These are phyloP conservation scores for Archivesica marissinica DNA, from an alignment of 1,140 invertebrate species.

Conservation along the genomic window DNA sequence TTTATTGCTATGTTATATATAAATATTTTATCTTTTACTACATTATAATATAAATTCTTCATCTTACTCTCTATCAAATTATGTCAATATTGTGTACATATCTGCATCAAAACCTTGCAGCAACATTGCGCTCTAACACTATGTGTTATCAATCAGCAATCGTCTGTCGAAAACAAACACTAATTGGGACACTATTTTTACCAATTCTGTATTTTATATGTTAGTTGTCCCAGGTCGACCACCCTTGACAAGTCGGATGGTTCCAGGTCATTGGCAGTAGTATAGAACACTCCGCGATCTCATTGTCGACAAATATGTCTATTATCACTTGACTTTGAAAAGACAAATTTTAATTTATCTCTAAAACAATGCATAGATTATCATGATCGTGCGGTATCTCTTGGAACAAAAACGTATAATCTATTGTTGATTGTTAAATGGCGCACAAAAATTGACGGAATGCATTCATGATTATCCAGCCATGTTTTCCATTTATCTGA, in stretches of 20 bases:
- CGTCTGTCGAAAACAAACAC: neutral
- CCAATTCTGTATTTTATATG: neutral
- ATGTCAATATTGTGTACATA: too few relatives aligned
- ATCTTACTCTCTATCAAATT: too few relatives aligned
- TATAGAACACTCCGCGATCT: neutral
- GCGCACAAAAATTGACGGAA: slow-evolving; percentile 21
- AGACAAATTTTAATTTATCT: slow-evolving; percentile 48
- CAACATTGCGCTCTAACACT: neutral
- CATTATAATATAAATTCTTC: too few relatives aligned
- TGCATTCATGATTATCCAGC: neutral
- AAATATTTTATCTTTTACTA: too few relatives aligned
- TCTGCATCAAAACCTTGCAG: neutral
- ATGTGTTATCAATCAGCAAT: neutral
- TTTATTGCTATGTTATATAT: too few relatives aligned
- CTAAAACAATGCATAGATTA: slow-evolving; percentile 44
- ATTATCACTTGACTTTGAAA: slow-evolving; percentile 4
- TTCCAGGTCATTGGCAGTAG: slow-evolving; percentile 5
- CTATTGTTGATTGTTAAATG: slow-evolving; percentile 13
- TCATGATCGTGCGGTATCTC: slow-evolving; percentile 37
- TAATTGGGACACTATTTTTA: slow-evolving; percentile 1
- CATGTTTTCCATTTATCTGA: slow-evolving; percentile 24
- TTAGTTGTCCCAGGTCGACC: slow-evolving; percentile 3
- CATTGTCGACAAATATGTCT: slow-evolving; percentile 41
- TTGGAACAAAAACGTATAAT: slow-evolving; percentile 28
- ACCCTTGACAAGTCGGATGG: slow-evolving; percentile 24